phyloP scores from a whole-genome alignment of 2,888 invertebrate species.

The Colletes collaris region DNA sequence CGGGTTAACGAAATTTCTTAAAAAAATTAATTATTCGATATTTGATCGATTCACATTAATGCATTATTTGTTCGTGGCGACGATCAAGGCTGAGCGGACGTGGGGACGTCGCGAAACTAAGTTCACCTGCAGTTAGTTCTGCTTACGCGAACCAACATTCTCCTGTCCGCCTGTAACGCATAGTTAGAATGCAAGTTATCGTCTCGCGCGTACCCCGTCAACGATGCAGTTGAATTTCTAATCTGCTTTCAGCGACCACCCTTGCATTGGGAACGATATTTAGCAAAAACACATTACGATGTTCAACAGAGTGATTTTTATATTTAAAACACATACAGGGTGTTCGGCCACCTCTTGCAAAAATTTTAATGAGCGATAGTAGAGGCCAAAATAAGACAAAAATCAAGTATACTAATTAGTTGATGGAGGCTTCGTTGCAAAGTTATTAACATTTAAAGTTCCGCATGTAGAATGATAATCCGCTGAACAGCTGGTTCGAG shows the following conservation, averaged over 20 bases:
- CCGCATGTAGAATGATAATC: no score
- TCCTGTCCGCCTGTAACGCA: background rate
- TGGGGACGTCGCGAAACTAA: background rate
- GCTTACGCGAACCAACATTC: conserved; percentile 15
- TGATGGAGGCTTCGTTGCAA: no score
- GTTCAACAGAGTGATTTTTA: no score
- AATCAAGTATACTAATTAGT: no score
- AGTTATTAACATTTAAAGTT: no score
- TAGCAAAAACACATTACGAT: background rate
- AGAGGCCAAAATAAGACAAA: no score
- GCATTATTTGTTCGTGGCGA: background rate
- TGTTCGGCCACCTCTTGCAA: no score
- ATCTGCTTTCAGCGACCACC: background rate
- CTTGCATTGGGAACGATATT: background rate
- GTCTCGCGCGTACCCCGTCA: background rate
- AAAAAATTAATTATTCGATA: background rate
- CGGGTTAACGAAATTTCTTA: no score
- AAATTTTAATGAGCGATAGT: no score
- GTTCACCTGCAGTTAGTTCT: conserved; percentile 23
- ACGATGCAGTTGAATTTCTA: conserved; percentile 17
- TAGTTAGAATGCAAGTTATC: conserved; percentile 2
- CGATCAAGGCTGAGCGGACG: background rate
- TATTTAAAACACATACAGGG: no score
- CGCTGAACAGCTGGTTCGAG: no score
- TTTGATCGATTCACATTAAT: background rate